Evolutionary conservation across 2,797 vertebrate species (phyloP).

Genomic region (Anguilla marmorata): DNA sequence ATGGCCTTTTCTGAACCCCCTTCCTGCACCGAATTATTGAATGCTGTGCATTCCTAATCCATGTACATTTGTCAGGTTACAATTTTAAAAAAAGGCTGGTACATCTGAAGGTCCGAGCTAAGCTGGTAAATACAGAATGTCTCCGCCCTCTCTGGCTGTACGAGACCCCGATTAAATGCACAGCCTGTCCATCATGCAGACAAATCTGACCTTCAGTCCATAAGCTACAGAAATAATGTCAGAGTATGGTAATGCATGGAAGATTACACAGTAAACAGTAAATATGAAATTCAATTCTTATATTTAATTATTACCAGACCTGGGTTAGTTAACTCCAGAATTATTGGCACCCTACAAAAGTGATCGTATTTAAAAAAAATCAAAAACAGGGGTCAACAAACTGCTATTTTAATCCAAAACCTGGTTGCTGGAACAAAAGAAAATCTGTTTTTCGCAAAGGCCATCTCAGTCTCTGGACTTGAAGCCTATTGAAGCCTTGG

Average conservation of each 20-base stretch:
- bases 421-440: too few relatives aligned
- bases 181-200: background rate
- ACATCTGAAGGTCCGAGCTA: background rate
- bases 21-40: background rate
- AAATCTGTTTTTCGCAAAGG: too few relatives aligned
- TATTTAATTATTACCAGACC: background rate
- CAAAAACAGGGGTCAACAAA: too few relatives aligned
- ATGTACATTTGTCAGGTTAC: background rate
- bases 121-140: background rate
- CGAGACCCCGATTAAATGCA: background rate
- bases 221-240: background rate
- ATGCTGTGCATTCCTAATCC: background rate
- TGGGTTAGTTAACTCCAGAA: too few relatives aligned
- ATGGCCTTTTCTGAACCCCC: background rate
- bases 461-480: too few relatives aligned
- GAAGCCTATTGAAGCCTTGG: too few relatives aligned
- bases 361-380: too few relatives aligned
- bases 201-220: background rate
- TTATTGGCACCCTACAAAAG: too few relatives aligned
- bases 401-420: too few relatives aligned
- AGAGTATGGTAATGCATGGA: background rate
- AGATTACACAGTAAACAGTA: background rate
- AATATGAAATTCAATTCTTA: background rate
- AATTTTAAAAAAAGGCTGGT: background rate
- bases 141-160: background rate